Conservation (phyloP, 2,888 invertebrate species). For the Drosophila flavopinicola region DNA sequence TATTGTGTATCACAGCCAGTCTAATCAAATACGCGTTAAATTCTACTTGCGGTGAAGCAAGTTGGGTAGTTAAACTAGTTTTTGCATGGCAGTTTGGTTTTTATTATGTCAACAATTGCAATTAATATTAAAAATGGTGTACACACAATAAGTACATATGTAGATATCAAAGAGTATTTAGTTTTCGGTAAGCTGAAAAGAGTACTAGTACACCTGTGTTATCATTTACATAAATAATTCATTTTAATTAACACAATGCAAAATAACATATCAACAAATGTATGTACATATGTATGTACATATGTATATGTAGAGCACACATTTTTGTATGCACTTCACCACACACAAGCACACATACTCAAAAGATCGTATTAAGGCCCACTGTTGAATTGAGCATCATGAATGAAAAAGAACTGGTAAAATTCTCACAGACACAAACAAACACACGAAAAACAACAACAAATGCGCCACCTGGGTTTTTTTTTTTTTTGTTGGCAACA, state of each 20-base stretch:
- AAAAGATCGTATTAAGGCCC: slow-evolving; percentile 16
- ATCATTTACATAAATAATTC: slow-evolving; percentile 4
- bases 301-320: slow-evolving; percentile 1
- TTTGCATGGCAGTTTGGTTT: neutral
- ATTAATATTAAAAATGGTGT: neutral
- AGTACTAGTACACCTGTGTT: neutral
- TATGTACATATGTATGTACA: slow-evolving; percentile 1
- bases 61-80: slow-evolving; percentile 6
- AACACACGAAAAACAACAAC: slow-evolving; percentile 7
- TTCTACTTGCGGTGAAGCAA: neutral
- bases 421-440: slow-evolving; percentile 33
- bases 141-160: too few relatives aligned
- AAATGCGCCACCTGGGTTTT: slow-evolving; percentile 18
- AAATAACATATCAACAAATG: too few relatives aligned
- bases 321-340: slow-evolving; percentile 3
- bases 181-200: neutral
- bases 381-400: slow-evolving; percentile 32
- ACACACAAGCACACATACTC: slow-evolving; percentile 1
- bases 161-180: neutral
- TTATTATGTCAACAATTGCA: slow-evolving; percentile 2
- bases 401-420: slow-evolving; percentile 60
- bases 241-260: slow-evolving; percentile 3
- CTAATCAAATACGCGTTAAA: neutral
- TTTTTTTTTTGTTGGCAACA: slow-evolving; percentile 20
- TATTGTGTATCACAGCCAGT: neutral